phyloP scores from a whole-genome alignment of 2,797 vertebrate species.

The Furcifer pardalis region DNA sequence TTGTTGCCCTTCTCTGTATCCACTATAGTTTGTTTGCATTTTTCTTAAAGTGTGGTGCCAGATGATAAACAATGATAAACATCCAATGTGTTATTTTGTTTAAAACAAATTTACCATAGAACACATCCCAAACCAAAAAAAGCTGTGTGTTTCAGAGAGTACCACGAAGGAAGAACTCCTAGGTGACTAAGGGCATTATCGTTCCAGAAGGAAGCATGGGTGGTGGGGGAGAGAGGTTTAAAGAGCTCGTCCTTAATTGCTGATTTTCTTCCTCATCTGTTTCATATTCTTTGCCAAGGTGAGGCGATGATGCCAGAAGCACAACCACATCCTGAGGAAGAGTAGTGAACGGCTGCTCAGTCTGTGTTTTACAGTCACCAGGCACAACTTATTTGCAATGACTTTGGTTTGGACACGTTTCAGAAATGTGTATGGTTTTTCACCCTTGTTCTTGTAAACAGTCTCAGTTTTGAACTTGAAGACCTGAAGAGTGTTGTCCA shows the following conservation, averaged over 20 bases:
- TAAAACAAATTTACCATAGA: neutral
- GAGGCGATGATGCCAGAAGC: conserved; percentile 37
- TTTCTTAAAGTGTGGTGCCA: too few species aligned
- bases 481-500: conserved; percentile 28
- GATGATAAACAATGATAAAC: too few species aligned
- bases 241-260: conserved; percentile 16
- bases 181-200: neutral
- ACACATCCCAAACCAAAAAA: neutral
- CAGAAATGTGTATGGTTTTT: conserved; percentile 56
- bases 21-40: too few species aligned
- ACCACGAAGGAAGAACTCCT: neutral
- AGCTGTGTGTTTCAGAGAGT: neutral
- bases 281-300: conserved; percentile 35
- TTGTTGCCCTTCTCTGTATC: too few species aligned
- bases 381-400: conserved; percentile 64
- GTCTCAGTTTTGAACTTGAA: conserved; percentile 45
- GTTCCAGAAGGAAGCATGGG: neutral
- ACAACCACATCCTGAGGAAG: conserved; percentile 43
- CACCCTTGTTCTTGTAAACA: conserved; percentile 57
- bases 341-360: conserved; percentile 47
- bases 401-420: conserved; percentile 65
- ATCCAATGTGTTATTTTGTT: neutral
- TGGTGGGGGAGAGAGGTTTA: neutral
- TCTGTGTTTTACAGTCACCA: conserved; percentile 60
- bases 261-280: conserved; percentile 32